These are phyloP conservation scores for Monopis laevigella DNA, from an alignment of 2,888 invertebrate genomes.

Conservation along the genomic window DNA sequence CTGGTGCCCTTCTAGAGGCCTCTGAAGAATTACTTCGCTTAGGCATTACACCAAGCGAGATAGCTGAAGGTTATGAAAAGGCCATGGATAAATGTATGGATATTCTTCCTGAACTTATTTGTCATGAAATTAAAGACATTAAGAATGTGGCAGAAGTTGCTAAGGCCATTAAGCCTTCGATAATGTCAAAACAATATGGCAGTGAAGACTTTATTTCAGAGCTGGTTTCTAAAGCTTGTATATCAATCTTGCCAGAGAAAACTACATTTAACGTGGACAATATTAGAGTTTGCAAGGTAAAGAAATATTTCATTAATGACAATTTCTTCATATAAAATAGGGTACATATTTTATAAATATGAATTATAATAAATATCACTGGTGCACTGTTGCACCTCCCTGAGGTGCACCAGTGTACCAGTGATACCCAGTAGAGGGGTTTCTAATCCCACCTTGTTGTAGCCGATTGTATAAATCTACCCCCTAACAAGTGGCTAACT, in stretches of 20 bases:
- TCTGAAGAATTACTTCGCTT: constrained; percentile 93
- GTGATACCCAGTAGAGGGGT: too few relatives aligned
- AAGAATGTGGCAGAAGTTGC: constrained; percentile 75
- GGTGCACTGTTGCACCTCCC: too few relatives aligned
- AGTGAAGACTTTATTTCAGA: constrained; percentile 92
- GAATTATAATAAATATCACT: too few relatives aligned
- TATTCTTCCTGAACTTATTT: constrained; percentile 84
- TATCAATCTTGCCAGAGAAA: constrained; percentile 86
- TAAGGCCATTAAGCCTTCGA: constrained; percentile 79
- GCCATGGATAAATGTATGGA: constrained; percentile 90
- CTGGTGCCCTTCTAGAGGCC: constrained; percentile 90
- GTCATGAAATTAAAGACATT: constrained; percentile 78
- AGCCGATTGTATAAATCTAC: too few relatives aligned
- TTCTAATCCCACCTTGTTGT: too few relatives aligned
- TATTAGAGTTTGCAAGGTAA: constrained; percentile 91
- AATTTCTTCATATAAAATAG: too few relatives aligned
- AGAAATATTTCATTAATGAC: constrained; percentile 12
- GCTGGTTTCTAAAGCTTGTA: constrained; percentile 88
- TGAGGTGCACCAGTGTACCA: too few relatives aligned
- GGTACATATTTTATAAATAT: too few relatives aligned
- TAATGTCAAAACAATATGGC: constrained; percentile 98
- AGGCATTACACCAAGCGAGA: constrained; percentile 96
- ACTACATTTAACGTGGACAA: constrained; percentile 97
- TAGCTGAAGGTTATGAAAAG: constrained; percentile 93
- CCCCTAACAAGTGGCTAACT: too few relatives aligned